phyloP scores from a whole-genome alignment of 2,888 invertebrate species.

The Eupithecia tripunctaria region DNA sequence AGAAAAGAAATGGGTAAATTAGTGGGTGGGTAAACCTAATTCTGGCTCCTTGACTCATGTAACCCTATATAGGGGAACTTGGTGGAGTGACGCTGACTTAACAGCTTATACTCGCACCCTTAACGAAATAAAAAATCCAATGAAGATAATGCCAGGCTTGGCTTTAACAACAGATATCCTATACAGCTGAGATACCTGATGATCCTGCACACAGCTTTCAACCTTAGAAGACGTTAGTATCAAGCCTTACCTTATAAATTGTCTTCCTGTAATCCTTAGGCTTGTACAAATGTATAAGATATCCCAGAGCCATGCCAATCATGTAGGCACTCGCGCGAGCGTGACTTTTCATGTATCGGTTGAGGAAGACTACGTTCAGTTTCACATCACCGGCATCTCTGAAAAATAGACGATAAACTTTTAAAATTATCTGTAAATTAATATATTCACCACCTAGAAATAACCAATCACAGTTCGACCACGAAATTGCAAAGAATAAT shows the following conservation, averaged over 20 bases:
- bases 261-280: constrained; percentile 48
- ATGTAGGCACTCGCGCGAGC: constrained; percentile 51
- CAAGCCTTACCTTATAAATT: constrained; percentile 49
- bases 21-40: too few species aligned
- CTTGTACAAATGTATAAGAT: constrained; percentile 48
- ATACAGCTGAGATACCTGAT: neutral
- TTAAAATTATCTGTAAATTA: neutral
- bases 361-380: constrained; percentile 21
- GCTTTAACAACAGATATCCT: neutral
- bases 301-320: constrained; percentile 51
- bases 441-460: neutral
- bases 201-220: neutral
- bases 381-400: constrained; percentile 25
- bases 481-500: too few species aligned
- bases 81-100: too few species aligned
- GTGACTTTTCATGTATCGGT: constrained; percentile 46
- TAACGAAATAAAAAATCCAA: too few species aligned
- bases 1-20: too few species aligned
- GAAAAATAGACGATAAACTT: constrained; percentile 14
- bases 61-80: too few species aligned
- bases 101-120: too few species aligned
- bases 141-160: too few species aligned
- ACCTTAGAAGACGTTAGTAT: neutral
- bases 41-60: too few species aligned
- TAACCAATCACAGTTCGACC: neutral